These are phyloP conservation scores for Trimorus sp. DNA, from an alignment of 2,888 invertebrate species.

Conservation along the genomic window DNA sequence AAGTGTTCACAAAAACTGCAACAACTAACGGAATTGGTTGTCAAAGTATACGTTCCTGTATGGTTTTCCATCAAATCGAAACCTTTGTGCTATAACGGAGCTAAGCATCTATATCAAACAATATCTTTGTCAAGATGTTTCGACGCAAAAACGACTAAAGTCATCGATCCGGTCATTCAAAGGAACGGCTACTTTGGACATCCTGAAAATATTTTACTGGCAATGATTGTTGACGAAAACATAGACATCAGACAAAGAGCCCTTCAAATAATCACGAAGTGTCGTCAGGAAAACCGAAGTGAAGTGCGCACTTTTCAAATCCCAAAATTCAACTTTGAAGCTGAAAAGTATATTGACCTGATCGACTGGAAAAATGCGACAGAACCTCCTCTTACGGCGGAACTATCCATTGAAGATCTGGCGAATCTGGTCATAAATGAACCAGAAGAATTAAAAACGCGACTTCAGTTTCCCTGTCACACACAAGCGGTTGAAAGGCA, in stretches of 20 bases:
- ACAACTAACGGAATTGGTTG: constrained; percentile 5
- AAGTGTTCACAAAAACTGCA: constrained; percentile 14
- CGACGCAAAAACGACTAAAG: not conserved
- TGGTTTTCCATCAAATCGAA: constrained; percentile 21
- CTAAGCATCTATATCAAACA: not conserved
- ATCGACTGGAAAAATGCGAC: not conserved
- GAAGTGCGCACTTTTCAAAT: not conserved
- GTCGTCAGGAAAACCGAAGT: not conserved
- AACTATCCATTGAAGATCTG: not conserved
- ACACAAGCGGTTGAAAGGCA: constrained; percentile 22
- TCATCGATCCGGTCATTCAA: constrained; percentile 15
- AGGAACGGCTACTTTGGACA: constrained; percentile 17
- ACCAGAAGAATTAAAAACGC: not conserved
- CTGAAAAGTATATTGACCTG: not conserved
- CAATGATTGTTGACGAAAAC: constrained; percentile 17
- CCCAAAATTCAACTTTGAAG: constrained; percentile 2
- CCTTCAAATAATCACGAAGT: not conserved
- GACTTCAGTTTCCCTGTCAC: constrained; percentile 1
- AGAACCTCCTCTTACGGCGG: not conserved
- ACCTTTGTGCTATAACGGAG: constrained; percentile 13
- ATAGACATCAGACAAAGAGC: constrained; percentile 12
- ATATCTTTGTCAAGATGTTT: constrained; percentile 2
- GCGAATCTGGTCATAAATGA: not conserved
- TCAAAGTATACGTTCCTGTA: constrained; percentile 23
- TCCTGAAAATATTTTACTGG: constrained; percentile 23